Conservation (phyloP, 1,140 invertebrate species). For the Drosophila subobscura region DNA sequence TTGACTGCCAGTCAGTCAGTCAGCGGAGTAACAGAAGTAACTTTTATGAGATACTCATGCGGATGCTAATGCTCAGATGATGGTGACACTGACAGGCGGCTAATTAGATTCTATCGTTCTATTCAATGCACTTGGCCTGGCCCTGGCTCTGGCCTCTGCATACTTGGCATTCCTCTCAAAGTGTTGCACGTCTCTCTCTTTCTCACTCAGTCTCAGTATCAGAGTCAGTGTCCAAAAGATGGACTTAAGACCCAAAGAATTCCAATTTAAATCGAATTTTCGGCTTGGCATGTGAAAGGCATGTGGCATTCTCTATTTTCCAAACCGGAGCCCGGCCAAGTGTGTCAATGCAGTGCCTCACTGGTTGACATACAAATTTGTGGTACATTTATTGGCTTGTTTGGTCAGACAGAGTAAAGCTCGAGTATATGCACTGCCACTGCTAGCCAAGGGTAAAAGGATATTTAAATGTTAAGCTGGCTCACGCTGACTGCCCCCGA, state of each 20-base stretch:
- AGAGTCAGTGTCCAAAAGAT: constrained; percentile 9
- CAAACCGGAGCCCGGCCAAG: constrained; percentile 53
- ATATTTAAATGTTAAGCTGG: constrained; percentile 63
- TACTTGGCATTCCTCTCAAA: constrained; percentile 15
- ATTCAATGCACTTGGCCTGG: constrained; percentile 41
- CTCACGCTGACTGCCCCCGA: constrained; percentile 27
- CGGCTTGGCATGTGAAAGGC: constrained; percentile 68
- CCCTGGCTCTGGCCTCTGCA: constrained; percentile 17
- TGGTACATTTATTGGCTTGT: constrained; percentile 82
- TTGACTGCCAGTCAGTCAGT: constrained; percentile 15
- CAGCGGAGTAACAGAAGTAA: constrained; percentile 31
- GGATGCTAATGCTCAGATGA: background rate
- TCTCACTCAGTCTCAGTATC: background rate
- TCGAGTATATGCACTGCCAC: background rate
- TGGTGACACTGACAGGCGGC: constrained; percentile 49
- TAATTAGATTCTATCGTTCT: constrained; percentile 63
- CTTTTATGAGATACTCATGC: constrained; percentile 61
- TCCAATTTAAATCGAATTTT: constrained; percentile 81
- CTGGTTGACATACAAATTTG: constrained; percentile 76
- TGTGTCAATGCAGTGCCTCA: constrained; percentile 75
- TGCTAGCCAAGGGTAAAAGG: background rate
- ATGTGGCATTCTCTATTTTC: constrained; percentile 57
- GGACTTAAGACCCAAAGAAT: constrained; percentile 54
- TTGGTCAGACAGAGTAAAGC: constrained; percentile 48
- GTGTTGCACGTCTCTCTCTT: constrained; percentile 7